Conservation (phyloP, 2,113 vertebrate genomes). For the Benitochromis conjunctus region DNA sequence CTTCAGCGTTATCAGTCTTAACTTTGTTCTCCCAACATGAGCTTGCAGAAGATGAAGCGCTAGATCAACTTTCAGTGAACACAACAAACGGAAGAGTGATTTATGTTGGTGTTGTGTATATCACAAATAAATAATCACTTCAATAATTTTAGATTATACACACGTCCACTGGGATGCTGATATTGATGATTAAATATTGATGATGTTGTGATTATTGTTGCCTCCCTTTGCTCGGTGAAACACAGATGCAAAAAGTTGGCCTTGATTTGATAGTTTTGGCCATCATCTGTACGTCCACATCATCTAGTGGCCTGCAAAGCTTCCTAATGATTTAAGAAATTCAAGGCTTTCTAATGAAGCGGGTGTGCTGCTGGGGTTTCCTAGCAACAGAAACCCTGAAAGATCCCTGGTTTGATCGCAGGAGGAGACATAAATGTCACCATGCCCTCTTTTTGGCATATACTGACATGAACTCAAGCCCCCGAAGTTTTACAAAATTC, state of each 20-base stretch:
- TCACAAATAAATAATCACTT: not conserved
- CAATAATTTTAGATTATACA: not conserved
- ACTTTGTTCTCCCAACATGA: not conserved
- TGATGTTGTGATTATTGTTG: not conserved
- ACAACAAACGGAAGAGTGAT: not conserved
- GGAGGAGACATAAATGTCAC: not conserved
- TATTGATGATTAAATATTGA: not conserved
- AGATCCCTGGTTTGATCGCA: not conserved
- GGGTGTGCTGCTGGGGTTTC: not conserved
- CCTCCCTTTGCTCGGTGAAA: not conserved
- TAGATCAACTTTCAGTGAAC: not conserved
- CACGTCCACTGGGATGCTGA: not conserved
- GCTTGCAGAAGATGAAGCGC: not conserved
- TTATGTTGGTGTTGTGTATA: not conserved
- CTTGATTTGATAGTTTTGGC: not conserved
- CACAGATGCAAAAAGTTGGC: not conserved
- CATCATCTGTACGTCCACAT: rapidly evolving
- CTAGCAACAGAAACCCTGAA: not conserved
- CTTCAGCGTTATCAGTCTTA: not conserved
- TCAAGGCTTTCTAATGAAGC: not conserved
- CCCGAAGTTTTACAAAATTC: not conserved
- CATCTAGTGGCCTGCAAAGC: not conserved
- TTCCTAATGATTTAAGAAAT: not conserved
- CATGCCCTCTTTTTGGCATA: rapidly evolving
- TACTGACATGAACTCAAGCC: not conserved